Evolutionary conservation across 2,888 invertebrate species (phyloP).

Genomic region (Stictocephala bisonia): DNA sequence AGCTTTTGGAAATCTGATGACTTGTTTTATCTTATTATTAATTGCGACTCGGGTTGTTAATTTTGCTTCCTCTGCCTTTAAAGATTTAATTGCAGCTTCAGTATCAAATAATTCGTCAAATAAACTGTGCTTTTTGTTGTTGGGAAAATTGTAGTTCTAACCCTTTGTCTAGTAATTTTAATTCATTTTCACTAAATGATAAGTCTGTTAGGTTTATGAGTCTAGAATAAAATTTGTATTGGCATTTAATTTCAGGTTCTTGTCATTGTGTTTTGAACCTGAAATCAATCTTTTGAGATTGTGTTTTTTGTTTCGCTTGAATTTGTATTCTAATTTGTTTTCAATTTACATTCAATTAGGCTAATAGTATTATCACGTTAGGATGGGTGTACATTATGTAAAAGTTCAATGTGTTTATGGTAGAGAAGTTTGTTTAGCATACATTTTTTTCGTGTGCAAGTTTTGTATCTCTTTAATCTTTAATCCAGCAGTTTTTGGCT

Average conservation of each 20-base stretch:
- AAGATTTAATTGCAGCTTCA: not conserved
- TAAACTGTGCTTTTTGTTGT: not conserved
- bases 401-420: not conserved
- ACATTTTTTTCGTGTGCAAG: not conserved
- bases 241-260: not conserved
- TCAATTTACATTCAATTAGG: not conserved
- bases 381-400: not conserved
- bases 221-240: not conserved
- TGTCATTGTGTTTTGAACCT: not conserved
- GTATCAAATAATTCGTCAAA: not conserved
- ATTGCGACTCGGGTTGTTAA: not conserved
- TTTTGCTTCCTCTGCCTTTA: not conserved
- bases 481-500: not conserved
- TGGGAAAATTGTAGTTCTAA: not conserved
- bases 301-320: not conserved
- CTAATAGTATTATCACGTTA: not conserved
- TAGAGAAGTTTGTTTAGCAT: not conserved
- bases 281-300: not conserved
- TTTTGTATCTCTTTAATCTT: not conserved
- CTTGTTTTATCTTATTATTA: no score
- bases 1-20: no score
- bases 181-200: not conserved
- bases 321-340: not conserved
- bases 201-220: not conserved
- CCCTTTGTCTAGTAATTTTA: not conserved